A percentile compares a stretch with the other conserved stretches of the same genome.
Conservation (phyloP, 92 coral and sea anemone genomes). For the Parazoanthus darwini region DNA sequence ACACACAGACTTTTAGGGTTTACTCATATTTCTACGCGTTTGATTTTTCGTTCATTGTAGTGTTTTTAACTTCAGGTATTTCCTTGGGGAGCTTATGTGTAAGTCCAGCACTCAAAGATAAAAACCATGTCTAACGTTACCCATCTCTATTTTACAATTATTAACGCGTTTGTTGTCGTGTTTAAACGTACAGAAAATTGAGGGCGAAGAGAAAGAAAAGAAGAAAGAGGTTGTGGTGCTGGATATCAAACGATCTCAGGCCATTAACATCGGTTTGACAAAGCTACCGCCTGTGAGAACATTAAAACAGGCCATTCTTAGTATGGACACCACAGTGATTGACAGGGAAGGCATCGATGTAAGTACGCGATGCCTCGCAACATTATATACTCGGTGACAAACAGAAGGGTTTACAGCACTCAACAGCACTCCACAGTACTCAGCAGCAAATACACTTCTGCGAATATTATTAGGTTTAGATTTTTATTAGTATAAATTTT, state of each 20-base stretch:
- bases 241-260: constrained; percentile 95
- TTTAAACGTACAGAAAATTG: constrained; percentile 60
- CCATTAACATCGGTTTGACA: constrained; percentile 92
- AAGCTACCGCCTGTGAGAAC: constrained; percentile 88
- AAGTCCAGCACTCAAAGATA: no score
- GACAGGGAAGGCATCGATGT: constrained; percentile 96
- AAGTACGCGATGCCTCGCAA: constrained; percentile 31
- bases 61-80: no score
- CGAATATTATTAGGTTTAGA: no score
- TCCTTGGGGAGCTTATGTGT: no score
- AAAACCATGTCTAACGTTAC: no score
- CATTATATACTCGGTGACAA: background rate
- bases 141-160: no score
- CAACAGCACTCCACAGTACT: background rate
- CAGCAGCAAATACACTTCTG: no score
- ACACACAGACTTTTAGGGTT: no score
- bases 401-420: background rate
- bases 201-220: constrained; percentile 84
- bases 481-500: no score
- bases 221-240: constrained; percentile 90
- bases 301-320: constrained; percentile 81
- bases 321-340: constrained; percentile 91
- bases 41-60: no score
- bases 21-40: no score
- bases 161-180: background rate